Base-by-base conservation (phyloP, 2,113 vertebrate species). In the Entomyzon cyanotis region DNA sequence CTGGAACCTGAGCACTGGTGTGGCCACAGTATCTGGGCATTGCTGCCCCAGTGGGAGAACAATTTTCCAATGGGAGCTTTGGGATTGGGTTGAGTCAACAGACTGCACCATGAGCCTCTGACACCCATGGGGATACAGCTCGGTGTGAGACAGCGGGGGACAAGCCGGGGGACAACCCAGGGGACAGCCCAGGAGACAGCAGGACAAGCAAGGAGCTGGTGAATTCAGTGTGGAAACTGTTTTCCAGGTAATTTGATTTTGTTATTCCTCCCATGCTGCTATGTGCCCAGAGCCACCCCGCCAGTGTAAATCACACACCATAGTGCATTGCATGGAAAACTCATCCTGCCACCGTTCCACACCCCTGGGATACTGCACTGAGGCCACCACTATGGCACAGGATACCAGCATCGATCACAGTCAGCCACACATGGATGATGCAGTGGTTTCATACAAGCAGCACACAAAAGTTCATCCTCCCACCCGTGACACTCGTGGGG, bases 401-500 rank as follows among this genome's bases (percentile, higher is more conserved):
- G 69, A 80, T 6, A 3, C 37, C 0, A 0, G 23, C 74, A 46
- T 49, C 2, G 0, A 67, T 76, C 21, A 4, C 53, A 75, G 58
- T 11, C 10, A 7, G 52, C 42, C 56, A 41, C 58, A 18, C 4
- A 4, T 11, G 2, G 89, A 41, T 64, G 81, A 53, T 23, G 6
- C 4, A 1, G 53, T 44, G 63, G 55, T 44, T 73, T 58, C 53
- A 62, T 2, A 1, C 50, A 19, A 10, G 3, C 23, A 81, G 44
- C 39, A 60, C 12, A 1, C 1, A 2, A 60, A 85, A 94, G 37
- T 14, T 3, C 75, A 55, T 77, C 58, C 50, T 81, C 25, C 59
- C 2, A 8, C 41, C 33, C 0, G 0, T 0, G 0, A 68, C 13
- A 12, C 17, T 5, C 0, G 0, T 5, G 17, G 53, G 0, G 35